Evolutionary conservation across 53 echinoderm and acorn worm species (phyloP), one percentile per base, ranked within the genome.

Genomic region (Paelopatides confundens): DNA sequence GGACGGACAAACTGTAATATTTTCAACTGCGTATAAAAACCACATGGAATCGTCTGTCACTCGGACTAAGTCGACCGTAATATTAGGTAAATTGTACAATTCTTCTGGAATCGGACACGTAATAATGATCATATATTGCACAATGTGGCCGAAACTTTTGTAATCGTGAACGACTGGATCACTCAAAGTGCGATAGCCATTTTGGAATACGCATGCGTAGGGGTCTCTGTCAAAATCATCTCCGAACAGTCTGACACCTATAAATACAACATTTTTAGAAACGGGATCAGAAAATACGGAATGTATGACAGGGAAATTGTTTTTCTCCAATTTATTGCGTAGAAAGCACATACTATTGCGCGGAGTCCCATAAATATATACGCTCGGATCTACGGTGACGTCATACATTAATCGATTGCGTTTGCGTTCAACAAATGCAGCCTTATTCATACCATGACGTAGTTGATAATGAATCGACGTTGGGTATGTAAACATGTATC

Each of bases 231-330:
- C 65, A 90, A 90, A 92, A 0, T 83, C 69, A 15, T 82, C 89
- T 14, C 74, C 7, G 5, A 79, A 62, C 27, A 86, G 71, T 33
- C 89, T 62, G 15, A 96, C 89, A 31, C 90, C 96, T 5, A 90
- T 78, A 40, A 94, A 89, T 2, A 94, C 93, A n/a, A 94, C 91
- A 28, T 71, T 76, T 35, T 88, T 36, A 2, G 85, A 87, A 8
- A 81, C 78, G 21, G 90, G 86, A 77, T 92, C 90, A 50, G 88
- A 77, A 66, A 96, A 96, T 48, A 82, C 86, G 0, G 96, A 96
- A 78, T 96, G 96, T 13, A 96, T 81, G 36, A 90, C 86, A 3
- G 96, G 96, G 90, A 96, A 90, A 21, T 71, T 87, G 33, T 78
- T 17, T 23, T 76, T 69, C 36, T 69, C 81, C 35, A 96, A 62